A percentile compares a stretch with the other conserved stretches of the same genome.
Evolutionary conservation across 2,797 vertebrate genomes (phyloP).

Genomic region (Sphenopsis melanotis): DNA sequence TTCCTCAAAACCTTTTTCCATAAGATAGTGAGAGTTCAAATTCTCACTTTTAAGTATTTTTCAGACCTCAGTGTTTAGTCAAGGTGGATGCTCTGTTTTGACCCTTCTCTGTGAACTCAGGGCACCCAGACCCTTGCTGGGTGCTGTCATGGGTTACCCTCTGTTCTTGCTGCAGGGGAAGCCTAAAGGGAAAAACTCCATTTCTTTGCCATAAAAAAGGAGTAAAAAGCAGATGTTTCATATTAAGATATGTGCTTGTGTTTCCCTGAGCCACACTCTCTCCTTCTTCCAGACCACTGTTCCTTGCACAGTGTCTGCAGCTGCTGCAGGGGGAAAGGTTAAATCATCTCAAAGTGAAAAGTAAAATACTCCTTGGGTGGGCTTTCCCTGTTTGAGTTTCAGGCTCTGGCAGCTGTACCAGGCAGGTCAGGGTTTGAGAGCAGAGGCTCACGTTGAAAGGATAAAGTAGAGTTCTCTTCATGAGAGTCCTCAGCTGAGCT

Average conservation of each 20-base stretch:
- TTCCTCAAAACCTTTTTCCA: background rate
- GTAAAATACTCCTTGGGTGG: background rate
- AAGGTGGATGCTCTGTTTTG: background rate
- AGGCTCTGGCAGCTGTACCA: background rate
- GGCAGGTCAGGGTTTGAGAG: background rate
- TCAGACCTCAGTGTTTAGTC: background rate
- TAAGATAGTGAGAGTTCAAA: background rate
- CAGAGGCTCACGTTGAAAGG: rapidly evolving
- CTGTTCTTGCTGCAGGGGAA: background rate
- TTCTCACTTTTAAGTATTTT: background rate
- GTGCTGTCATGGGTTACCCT: rapidly evolving
- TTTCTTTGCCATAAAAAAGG: background rate
- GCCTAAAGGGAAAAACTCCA: background rate
- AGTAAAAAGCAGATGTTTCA: background rate
- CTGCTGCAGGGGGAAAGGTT: background rate
- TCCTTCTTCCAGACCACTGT: background rate
- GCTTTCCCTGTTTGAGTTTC: background rate
- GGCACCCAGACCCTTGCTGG: background rate
- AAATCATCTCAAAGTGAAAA: background rate
- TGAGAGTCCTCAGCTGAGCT: rapidly evolving
- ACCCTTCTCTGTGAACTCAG: background rate
- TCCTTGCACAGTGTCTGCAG: background rate
- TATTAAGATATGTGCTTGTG: background rate
- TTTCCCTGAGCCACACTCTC: background rate
- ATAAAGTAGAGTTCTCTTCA: background rate